These are phyloP conservation scores for Notiomystis cincta DNA, from an alignment of 2,113 vertebrate species.

Conservation along the genomic window DNA sequence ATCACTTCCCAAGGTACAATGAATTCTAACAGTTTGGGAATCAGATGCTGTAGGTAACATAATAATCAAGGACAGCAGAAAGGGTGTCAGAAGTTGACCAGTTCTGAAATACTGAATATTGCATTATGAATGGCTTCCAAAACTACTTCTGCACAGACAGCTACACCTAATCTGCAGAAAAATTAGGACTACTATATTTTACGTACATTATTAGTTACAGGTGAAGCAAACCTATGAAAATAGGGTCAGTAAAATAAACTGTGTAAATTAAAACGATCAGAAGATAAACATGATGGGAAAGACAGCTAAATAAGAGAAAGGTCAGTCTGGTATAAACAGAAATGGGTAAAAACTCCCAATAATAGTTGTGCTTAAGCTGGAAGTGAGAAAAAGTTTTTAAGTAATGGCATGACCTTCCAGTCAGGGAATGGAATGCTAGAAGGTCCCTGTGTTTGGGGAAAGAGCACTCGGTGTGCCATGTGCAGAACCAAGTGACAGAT, in stretches of 20 bases:
- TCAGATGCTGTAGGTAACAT: not conserved
- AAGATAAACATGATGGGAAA: not conserved
- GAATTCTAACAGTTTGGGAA: not conserved
- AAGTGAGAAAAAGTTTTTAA: not conserved
- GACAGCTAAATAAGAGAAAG: not conserved
- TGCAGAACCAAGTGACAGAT: not conserved
- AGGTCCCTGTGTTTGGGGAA: not conserved
- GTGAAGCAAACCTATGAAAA: not conserved
- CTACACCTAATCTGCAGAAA: not conserved
- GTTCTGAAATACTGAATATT: not conserved
- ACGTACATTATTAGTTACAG: not conserved
- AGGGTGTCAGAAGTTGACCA: not conserved
- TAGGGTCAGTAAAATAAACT: not conserved
- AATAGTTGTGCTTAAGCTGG: not conserved
- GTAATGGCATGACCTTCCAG: not conserved
- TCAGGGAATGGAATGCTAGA: not conserved
- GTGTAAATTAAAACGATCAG: not conserved
- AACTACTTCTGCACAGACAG: not conserved
- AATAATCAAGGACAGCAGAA: not conserved
- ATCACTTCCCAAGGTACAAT: not conserved
- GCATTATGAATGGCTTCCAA: not conserved
- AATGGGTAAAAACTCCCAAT: not conserved
- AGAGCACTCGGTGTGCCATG: rapidly evolving
- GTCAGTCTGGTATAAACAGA: not conserved
- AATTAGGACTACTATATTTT: not conserved